Conservation (phyloP, 2,888 invertebrate species). For the Macrophya annulata region DNA sequence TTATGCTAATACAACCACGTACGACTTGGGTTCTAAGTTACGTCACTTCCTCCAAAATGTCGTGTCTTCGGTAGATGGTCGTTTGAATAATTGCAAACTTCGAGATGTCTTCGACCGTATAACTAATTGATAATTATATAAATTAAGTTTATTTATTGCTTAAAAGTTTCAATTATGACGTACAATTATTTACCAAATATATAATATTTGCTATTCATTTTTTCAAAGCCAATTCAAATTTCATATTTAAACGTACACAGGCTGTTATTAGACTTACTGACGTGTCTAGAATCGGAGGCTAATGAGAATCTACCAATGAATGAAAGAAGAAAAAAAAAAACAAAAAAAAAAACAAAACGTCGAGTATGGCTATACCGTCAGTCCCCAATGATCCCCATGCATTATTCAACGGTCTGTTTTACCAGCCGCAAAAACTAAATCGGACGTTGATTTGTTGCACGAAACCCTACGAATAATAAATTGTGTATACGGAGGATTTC, state of each 20-base stretch:
- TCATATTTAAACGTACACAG: not conserved
- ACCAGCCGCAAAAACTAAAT: constrained; percentile 28
- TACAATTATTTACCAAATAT: not conserved
- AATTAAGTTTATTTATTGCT: not conserved
- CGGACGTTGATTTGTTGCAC: constrained; percentile 26
- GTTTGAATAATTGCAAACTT: constrained; percentile 31
- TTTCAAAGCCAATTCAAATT: not conserved
- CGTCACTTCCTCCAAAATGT: constrained; percentile 22
- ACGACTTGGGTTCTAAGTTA: constrained; percentile 29
- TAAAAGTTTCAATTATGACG: not conserved
- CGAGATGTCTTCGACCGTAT: not conserved
- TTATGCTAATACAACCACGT: constrained; percentile 45
- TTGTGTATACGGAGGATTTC: constrained; percentile 13
- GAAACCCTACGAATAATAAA: constrained; percentile 29
- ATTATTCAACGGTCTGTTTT: constrained; percentile 25
- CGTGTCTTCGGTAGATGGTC: constrained; percentile 1
- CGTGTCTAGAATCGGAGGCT: constrained; percentile 5
- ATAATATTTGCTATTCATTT: not conserved
- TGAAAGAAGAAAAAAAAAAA: no score
- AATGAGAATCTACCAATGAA: not conserved
- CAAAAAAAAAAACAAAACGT: not conserved
- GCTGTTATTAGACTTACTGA: not conserved
- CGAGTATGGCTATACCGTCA: not conserved
- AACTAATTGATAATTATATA: constrained; percentile 31
- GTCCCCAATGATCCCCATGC: not conserved